Conservation (phyloP, 2,113 vertebrate species). For the Oreochromis aureus region DNA sequence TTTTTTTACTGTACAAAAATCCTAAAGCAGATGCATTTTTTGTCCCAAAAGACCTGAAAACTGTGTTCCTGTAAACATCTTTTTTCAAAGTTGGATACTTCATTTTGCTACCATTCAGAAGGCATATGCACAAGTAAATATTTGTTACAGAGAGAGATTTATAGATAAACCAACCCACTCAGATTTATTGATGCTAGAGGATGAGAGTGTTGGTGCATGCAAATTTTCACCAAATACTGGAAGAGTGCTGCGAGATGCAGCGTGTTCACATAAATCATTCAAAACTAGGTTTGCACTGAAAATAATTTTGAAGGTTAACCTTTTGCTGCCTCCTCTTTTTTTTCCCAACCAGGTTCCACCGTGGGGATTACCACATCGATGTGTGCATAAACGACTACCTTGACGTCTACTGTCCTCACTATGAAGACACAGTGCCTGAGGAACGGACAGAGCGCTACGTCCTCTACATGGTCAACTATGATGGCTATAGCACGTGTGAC, state of each 20-base stretch:
- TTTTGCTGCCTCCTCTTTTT: not conserved
- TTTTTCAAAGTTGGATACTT: not conserved
- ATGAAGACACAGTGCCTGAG: constrained; percentile 89
- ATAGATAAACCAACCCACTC: constrained; percentile 25
- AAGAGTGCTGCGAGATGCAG: not conserved
- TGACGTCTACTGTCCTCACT: constrained; percentile 98
- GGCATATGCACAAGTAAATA: constrained; percentile 44
- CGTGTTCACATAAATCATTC: not conserved
- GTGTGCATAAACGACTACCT: constrained; percentile 99
- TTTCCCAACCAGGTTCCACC: constrained; percentile 80
- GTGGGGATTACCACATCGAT: constrained; percentile 94
- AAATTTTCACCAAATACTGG: constrained; percentile 15
- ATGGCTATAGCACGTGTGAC: constrained; percentile 97
- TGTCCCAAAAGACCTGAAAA: not conserved
- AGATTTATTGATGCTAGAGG: constrained; percentile 41
- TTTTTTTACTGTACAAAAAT: not conserved
- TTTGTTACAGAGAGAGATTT: constrained; percentile 50
- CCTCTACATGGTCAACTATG: constrained; percentile 99
- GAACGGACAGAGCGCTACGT: constrained; percentile 93
- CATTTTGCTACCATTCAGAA: not conserved
- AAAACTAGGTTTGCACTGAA: not conserved
- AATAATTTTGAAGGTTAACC: not conserved
- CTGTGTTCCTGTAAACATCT: not conserved
- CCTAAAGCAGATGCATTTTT: not conserved
- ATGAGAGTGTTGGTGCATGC: constrained; percentile 27